Evolutionary conservation across 2,113 vertebrate genomes (phyloP), one percentile per base, ranked within the genome.

Genomic region (Anarhynchus alexandrinus): DNA sequence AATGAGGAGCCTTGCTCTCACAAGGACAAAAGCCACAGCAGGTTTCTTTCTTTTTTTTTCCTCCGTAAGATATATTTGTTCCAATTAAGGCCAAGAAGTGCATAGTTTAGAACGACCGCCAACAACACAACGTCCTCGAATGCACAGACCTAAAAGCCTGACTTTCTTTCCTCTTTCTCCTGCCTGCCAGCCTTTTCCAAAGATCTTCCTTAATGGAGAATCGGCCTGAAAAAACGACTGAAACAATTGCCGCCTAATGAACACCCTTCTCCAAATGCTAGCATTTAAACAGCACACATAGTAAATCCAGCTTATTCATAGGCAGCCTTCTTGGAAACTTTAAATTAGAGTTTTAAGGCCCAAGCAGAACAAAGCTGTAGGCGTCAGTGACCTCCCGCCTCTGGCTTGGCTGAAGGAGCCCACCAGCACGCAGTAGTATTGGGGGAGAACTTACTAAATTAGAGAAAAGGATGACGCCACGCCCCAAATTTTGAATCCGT

Each of bases 201-300:
- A 98, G 96, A 92, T 97, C 95, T 95, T 96, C 95, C 90, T 96
- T 97, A 98, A 97, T 88, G 94, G 95, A 97, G 94, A 97, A 96
- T 72, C 21, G 1, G 96, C 95, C 94, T 88, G 92, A 95, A 96
- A 97, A 96, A 87, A 36, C 12, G 36, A 96, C 85, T 91, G 94
- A 98, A 98, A 97, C 96, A 97, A 98, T 51, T 96, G 93, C 65
- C 49, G 96, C 93, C 94, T 98, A 98, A 98, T 96, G 97, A 98
- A 98, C 96, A 92, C 78, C 81, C 78, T 94, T 97, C 94, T 96
- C 78, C 82, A 96, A 97, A 92, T 32, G 64, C 94, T 93, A 95
- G 92, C 70, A 79, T 96, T 92, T 97, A 96, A 96, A 91, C 73
- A 92, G 88, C 81, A 88, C 85, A 94, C 12, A 18, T 78, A 96